A percentile compares a stretch with the other conserved stretches of the same genome.
Conservation (phyloP, 2,888 invertebrate species). For the Nezara viridula region DNA sequence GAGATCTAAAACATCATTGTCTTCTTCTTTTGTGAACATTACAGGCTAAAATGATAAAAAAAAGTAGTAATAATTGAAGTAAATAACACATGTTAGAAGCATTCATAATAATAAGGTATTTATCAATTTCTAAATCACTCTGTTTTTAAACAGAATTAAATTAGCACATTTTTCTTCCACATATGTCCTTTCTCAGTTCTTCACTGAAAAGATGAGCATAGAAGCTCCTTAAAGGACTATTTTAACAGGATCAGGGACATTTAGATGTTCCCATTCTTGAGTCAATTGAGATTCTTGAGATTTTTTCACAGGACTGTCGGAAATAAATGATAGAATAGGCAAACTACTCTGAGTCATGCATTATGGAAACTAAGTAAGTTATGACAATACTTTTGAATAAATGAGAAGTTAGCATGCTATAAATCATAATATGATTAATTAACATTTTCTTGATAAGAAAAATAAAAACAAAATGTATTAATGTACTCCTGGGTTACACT, state of each 20-base stretch:
- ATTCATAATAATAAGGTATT: not conserved
- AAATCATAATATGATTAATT: too few relatives aligned
- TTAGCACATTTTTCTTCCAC: not conserved
- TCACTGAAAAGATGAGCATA: too few relatives aligned
- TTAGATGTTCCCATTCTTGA: too few relatives aligned
- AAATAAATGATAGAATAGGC: not conserved
- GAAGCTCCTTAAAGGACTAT: not conserved
- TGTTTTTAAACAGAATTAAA: not conserved
- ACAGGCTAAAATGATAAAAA: not conserved
- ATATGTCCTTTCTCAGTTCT: too few relatives aligned
- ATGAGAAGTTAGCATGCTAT: too few relatives aligned
- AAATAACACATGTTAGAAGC: not conserved
- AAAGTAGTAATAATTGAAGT: not conserved
- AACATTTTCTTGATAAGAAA: too few relatives aligned
- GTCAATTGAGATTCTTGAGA: too few relatives aligned
- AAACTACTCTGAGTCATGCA: too few relatives aligned
- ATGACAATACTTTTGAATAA: not conserved
- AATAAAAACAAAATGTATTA: not conserved
- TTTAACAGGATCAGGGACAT: not conserved
- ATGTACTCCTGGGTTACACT: not conserved
- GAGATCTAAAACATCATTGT: slow-evolving; percentile 69
- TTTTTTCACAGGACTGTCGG: not conserved
- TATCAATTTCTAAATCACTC: not conserved
- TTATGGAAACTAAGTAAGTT: not conserved
- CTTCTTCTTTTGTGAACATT: not conserved